Evolutionary conservation across 2,113 vertebrate species (phyloP).

Genomic region (Plecotus auritus): DNA sequence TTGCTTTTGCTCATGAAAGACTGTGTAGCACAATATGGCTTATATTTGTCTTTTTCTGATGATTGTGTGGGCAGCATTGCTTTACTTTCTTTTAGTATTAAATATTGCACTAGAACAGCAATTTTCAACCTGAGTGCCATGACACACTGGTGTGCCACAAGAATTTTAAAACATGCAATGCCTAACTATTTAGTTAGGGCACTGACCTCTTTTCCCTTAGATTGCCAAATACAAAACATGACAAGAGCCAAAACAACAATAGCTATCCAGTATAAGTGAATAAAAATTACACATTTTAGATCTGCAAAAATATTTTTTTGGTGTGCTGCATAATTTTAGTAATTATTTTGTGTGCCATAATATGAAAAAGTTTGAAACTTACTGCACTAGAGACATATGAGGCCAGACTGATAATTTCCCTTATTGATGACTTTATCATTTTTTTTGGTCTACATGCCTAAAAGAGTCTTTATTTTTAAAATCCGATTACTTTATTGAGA

Average conservation of each 20-base stretch:
- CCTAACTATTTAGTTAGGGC: not conserved
- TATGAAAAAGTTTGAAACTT: not conserved
- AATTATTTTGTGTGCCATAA: not conserved
- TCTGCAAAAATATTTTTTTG: not conserved
- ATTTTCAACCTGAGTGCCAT: not conserved
- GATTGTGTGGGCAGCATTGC: not conserved
- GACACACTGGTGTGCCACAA: not conserved
- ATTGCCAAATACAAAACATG: not conserved
- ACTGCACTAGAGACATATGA: not conserved
- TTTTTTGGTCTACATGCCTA: not conserved
- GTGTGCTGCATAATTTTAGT: not conserved
- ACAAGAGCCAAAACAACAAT: not conserved
- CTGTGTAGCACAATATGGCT: not conserved
- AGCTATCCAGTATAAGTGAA: not conserved
- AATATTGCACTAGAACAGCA: not conserved
- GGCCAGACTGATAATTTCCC: not conserved
- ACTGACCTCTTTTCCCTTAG: not conserved
- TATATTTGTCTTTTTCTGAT: not conserved
- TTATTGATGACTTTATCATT: not conserved
- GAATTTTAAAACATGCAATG: not conserved
- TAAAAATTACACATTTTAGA: not conserved
- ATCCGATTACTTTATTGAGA: not conserved
- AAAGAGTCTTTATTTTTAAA: not conserved
- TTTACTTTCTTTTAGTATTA: not conserved
- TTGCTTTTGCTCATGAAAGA: slow-evolving; percentile 9